Evolutionary conservation across 2,797 vertebrate species (phyloP), one percentile per base, ranked within the genome.

Genomic region (Karalla daura): DNA sequence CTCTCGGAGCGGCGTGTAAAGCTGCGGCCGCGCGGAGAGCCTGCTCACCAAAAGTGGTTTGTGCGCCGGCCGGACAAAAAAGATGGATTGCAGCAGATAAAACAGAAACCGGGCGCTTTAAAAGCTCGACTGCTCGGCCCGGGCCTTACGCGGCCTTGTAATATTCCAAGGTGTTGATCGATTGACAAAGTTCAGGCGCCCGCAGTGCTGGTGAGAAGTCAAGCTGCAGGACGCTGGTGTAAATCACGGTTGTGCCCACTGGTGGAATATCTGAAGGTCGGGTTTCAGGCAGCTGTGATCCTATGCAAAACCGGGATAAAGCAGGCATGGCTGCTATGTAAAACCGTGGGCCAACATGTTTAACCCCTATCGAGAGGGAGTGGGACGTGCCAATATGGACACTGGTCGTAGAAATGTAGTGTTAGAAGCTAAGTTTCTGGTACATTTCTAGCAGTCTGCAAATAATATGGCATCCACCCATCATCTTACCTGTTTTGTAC

Each of bases 221-320:
- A 45, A 62, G 47, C 32, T 33, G 24, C 27, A 33, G 17, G 35
- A 71, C 41, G 32, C 5, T 45, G 9, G 20, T 12, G n/a, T 44
- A 17, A 10, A 43, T 56, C 12, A 13, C 52, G 24, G 35, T n/a
- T 12, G 24, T 47, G 4, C 8, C 33, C 23, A 41, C 25, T 45
- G 55, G 33, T 55, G 27, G 39, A 59, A 50, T 47, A 70, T 74
- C 47, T 60, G 43, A 9, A 30, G 30, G 44, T 75, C 70, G 58
- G 27, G 53, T 70, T 80, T 76, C 60, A 1, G 4, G 37, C 50
- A 67, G 35, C 64, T 51, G 44, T 61, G 32, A 66, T 75, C 58
- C 47, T 18, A 80, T 76, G 69, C 61, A 79, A 81, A 83, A 41
- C 44, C 24, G 44, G n/a, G 14, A n/a, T 75, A 14, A 56, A 70